phyloP scores from a whole-genome alignment of 2,888 invertebrate genomes.

The Elysia crispata region DNA sequence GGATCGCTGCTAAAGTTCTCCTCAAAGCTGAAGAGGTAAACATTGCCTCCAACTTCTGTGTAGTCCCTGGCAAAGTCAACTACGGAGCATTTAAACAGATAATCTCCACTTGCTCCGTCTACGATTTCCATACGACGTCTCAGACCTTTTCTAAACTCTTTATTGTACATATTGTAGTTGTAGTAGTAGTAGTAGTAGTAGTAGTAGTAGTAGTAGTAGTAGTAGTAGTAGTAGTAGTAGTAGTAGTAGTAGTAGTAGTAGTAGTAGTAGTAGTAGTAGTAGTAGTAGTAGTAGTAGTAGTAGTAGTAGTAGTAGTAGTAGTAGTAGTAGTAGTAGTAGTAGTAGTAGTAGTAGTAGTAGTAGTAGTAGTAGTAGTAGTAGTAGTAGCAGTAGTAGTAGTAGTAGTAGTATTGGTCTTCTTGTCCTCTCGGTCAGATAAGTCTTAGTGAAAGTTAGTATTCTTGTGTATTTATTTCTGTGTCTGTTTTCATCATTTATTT shows the following conservation, averaged over 20 bases:
- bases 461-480: no score
- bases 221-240: slow-evolving; percentile 1
- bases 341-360: slow-evolving; percentile 28
- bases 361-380: slow-evolving; percentile 28
- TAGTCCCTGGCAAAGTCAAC: slow-evolving; percentile 87
- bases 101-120: slow-evolving; percentile 95
- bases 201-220: slow-evolving; percentile 9
- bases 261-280: slow-evolving; percentile 9
- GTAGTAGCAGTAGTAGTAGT: slow-evolving; percentile 10
- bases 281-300: slow-evolving; percentile 3
- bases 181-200: slow-evolving; percentile 9
- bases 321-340: slow-evolving; percentile 28
- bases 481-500: no score
- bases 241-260: slow-evolving; percentile 6
- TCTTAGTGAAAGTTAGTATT: no score
- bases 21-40: slow-evolving; percentile 68
- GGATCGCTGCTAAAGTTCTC: slow-evolving; percentile 64
- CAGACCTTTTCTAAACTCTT: no score
- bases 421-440: no score
- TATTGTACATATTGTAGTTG: neutral
- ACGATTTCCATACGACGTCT: slow-evolving; percentile 79
- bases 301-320: slow-evolving; percentile 21
- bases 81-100: slow-evolving; percentile 95
- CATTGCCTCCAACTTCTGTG: slow-evolving; percentile 6
- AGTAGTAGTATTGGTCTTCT: no score